phyloP scores from a whole-genome alignment of 2,113 vertebrate species.

The Lontra canadensis region DNA sequence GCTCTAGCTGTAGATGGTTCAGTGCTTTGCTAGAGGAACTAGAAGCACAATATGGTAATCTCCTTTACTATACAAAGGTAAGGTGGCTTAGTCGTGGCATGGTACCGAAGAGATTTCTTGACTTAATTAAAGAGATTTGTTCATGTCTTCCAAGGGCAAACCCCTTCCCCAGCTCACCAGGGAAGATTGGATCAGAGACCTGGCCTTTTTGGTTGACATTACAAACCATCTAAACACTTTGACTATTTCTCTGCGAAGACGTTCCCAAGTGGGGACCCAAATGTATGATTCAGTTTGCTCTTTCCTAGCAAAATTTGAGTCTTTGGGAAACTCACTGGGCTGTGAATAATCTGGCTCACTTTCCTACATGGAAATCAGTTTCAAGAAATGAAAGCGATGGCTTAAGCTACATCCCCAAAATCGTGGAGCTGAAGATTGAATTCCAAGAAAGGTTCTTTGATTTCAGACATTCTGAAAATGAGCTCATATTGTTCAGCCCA shows the following conservation, averaged over 20 bases:
- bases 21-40: neutral
- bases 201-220: neutral
- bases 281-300: neutral
- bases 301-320: neutral
- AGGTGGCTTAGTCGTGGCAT: neutral
- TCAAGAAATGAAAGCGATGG: neutral
- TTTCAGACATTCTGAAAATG: conserved; percentile 13
- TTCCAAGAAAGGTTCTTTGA: neutral
- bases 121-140: neutral
- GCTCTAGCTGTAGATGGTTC: neutral
- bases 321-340: neutral
- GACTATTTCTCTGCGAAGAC: conserved; percentile 9
- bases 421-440: neutral
- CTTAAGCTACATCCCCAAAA: neutral
- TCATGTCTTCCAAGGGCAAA: neutral
- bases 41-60: neutral
- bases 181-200: neutral
- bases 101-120: neutral
- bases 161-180: neutral
- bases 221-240: neutral
- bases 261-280: neutral
- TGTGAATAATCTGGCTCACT: neutral
- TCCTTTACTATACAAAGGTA: neutral
- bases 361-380: neutral
- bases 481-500: neutral